phyloP scores from a whole-genome alignment of 2,888 invertebrate species.

The Punctoribates punctum region DNA sequence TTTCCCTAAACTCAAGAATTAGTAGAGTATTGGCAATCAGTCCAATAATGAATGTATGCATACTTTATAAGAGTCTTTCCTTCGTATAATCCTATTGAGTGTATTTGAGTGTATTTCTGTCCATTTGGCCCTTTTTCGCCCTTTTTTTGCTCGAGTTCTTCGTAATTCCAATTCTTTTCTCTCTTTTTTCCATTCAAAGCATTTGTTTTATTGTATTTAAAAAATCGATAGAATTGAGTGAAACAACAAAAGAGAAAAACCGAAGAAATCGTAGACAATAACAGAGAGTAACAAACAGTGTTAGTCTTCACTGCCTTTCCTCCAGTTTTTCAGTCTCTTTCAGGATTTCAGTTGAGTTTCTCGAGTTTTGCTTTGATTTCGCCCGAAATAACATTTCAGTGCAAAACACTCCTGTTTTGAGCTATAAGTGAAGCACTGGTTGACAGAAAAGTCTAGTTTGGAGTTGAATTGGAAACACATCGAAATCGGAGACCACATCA shows the following conservation, averaged over 20 bases:
- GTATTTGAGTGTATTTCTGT: neutral
- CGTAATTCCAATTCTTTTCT: constrained; percentile 2
- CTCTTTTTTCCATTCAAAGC: neutral
- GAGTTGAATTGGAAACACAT: constrained; percentile 4
- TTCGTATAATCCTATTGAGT: neutral
- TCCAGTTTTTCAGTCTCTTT: neutral
- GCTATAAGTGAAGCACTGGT: neutral
- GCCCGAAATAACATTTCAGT: neutral
- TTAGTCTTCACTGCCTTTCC: neutral
- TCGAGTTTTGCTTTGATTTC: constrained; percentile 15
- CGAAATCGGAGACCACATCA: constrained; percentile 4
- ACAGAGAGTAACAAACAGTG: too few relatives aligned
- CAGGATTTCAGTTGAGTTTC: neutral
- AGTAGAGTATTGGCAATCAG: neutral
- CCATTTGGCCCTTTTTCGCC: neutral
- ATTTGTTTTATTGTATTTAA: neutral
- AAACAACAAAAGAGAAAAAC: neutral
- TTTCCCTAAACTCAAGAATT: constrained; percentile 6
- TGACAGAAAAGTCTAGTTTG: constrained; percentile 7
- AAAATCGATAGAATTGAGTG: neutral
- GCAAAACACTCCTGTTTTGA: neutral
- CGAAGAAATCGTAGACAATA: neutral
- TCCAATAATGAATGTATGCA: constrained; percentile 21
- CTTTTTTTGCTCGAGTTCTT: neutral
- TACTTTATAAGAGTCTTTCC: constrained; percentile 14